phyloP scores from a whole-genome alignment of 2,888 invertebrate genomes.

The Julus scandinavius region DNA sequence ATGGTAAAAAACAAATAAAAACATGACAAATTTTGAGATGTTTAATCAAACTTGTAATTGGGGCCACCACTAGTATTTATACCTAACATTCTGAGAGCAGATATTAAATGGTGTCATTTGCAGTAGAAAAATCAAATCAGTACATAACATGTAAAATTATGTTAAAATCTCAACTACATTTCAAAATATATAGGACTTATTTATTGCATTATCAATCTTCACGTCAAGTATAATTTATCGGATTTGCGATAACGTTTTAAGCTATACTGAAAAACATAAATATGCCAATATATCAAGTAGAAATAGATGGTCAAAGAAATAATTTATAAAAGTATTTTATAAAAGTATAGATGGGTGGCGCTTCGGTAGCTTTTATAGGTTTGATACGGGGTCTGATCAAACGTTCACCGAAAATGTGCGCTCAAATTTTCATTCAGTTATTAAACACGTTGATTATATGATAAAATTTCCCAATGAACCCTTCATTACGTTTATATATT shows the following conservation, averaged over 20 bases:
- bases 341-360: neutral
- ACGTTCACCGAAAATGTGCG: neutral
- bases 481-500: neutral
- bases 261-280: too few relatives aligned
- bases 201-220: neutral
- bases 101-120: constrained; percentile 16
- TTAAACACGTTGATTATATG: neutral
- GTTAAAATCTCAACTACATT: neutral
- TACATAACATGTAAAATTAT: neutral
- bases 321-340: too few relatives aligned
- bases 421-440: neutral
- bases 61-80: neutral
- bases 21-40: neutral
- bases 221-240: too few relatives aligned
- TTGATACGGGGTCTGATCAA: constrained; percentile 24
- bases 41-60: constrained; percentile 29
- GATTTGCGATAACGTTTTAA: too few relatives aligned
- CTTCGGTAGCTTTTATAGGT: neutral
- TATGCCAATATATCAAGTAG: too few relatives aligned
- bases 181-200: neutral
- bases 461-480: neutral
- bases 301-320: too few relatives aligned
- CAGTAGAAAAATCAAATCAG: neutral
- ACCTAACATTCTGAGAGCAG: neutral
- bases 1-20: constrained; percentile 3